Evolutionary conservation across 1,140 invertebrate genomes (phyloP).

Genomic region (Formica selysi): DNA sequence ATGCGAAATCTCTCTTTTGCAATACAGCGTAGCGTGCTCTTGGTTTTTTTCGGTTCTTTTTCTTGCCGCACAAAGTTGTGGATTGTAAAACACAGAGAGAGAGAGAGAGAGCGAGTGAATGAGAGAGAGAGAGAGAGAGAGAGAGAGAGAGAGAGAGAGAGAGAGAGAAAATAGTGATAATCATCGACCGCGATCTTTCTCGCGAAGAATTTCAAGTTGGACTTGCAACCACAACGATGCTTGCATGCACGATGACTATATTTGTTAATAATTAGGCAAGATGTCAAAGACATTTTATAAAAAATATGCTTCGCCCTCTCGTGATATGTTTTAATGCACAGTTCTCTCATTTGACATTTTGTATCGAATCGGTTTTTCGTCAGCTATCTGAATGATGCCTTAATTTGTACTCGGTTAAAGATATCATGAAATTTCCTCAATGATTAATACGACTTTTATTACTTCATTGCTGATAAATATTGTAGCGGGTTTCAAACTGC

Average conservation of each 20-base stretch:
- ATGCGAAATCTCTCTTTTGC: conserved; percentile 46
- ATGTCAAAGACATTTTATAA: conserved; percentile 21
- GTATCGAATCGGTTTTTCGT: neutral
- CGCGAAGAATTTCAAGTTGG: conserved; percentile 25
- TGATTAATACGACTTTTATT: conserved; percentile 48
- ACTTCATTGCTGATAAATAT: conserved; percentile 49
- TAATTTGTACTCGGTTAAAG: conserved; percentile 19
- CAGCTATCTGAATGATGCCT: conserved; percentile 4
- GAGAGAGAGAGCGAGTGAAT: neutral
- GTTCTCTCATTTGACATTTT: neutral
- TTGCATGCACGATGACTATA: conserved; percentile 40
- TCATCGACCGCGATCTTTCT: conserved; percentile 43
- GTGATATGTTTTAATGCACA: neutral
- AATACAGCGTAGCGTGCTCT: conserved; percentile 24
- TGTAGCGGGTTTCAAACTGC: neutral
- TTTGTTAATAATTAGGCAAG: conserved; percentile 42
- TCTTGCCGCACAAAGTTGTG: conserved; percentile 10
- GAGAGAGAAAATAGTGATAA: too few species aligned
- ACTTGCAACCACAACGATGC: conserved; percentile 37
- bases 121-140: too few species aligned
- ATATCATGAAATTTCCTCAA: conserved; percentile 23
- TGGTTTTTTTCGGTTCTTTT: conserved; percentile 3
- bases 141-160: too few species aligned
- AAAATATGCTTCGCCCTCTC: neutral
- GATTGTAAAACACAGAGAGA: neutral